Evolutionary conservation across 2,113 vertebrate species (phyloP).

Genomic region (Indicator indicator): DNA sequence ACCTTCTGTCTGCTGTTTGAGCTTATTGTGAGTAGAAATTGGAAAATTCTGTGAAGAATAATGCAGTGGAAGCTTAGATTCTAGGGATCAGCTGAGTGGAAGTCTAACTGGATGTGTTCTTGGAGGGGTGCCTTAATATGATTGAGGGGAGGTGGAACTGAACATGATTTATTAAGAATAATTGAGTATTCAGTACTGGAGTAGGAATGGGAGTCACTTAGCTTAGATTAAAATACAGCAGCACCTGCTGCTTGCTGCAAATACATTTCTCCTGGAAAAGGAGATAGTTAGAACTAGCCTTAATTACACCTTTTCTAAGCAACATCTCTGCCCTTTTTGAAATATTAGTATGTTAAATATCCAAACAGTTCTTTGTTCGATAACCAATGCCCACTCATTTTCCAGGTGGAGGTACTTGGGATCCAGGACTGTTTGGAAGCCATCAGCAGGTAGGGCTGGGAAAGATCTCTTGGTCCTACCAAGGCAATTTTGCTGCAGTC

Average conservation of each 20-base stretch:
- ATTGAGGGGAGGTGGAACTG: neutral
- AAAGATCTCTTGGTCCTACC: neutral
- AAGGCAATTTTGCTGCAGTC: neutral
- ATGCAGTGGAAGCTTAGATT: neutral
- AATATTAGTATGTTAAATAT: neutral
- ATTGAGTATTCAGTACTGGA: constrained; percentile 5
- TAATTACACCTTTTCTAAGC: neutral
- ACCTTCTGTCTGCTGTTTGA: neutral
- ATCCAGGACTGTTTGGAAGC: neutral
- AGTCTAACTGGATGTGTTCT: neutral
- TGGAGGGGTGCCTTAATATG: neutral
- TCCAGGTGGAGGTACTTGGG: neutral
- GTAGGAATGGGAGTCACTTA: constrained; percentile 1
- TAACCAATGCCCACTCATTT: neutral
- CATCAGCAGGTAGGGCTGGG: neutral
- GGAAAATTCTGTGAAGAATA: neutral
- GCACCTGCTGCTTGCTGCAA: constrained; percentile 12
- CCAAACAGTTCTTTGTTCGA: neutral
- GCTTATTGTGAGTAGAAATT: neutral
- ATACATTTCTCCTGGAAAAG: neutral
- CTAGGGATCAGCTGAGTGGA: constrained; percentile 1
- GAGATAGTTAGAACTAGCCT: neutral
- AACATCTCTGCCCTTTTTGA: neutral
- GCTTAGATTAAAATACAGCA: constrained; percentile 44
- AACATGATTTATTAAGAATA: constrained; percentile 33